These are phyloP conservation scores for Temnopleurus reevesii DNA, from an alignment of 53 echinoderm and acorn worm species.

Conservation along the genomic window DNA sequence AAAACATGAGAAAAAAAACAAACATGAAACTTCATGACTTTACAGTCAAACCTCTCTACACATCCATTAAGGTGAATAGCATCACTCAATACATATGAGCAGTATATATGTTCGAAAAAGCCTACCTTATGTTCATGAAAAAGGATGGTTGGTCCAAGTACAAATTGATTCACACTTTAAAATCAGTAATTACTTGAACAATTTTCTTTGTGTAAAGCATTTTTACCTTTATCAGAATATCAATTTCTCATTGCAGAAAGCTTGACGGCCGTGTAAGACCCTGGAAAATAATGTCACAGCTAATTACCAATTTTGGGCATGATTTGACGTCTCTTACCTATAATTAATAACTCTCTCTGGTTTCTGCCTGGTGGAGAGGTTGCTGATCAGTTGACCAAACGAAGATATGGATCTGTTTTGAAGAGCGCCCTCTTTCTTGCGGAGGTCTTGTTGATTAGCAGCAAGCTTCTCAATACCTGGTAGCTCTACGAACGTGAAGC, in stretches of 20 bases:
- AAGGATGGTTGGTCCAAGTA: too few species aligned
- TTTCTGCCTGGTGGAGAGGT: slow-evolving; percentile 60
- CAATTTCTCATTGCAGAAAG: too few species aligned
- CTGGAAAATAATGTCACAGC: too few species aligned
- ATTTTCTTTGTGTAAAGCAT: too few species aligned
- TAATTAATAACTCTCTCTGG: slow-evolving; percentile 64
- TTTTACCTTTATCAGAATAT: too few species aligned
- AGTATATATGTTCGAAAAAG: too few species aligned
- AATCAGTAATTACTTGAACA: too few species aligned
- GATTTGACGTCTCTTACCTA: slow-evolving; percentile 57
- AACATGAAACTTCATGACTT: background rate
- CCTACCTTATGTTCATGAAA: too few species aligned
- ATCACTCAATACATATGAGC: too few species aligned
- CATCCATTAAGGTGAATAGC: too few species aligned
- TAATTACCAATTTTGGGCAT: background rate
- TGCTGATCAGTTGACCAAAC: slow-evolving; percentile 67
- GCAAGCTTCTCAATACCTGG: slow-evolving; percentile 82
- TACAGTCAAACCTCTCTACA: background rate
- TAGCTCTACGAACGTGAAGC: slow-evolving; percentile 82
- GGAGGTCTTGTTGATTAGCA: slow-evolving; percentile 62
- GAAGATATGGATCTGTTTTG: slow-evolving; percentile 73
- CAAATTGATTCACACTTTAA: too few species aligned
- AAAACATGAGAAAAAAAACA: background rate
- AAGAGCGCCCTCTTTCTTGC: slow-evolving; percentile 67
- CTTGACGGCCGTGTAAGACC: too few species aligned